Percentiles rank a stretch among this genome's conserved stretches.
Conservation (phyloP, 1,140 invertebrate genomes). For the Dreissena polymorpha region DNA sequence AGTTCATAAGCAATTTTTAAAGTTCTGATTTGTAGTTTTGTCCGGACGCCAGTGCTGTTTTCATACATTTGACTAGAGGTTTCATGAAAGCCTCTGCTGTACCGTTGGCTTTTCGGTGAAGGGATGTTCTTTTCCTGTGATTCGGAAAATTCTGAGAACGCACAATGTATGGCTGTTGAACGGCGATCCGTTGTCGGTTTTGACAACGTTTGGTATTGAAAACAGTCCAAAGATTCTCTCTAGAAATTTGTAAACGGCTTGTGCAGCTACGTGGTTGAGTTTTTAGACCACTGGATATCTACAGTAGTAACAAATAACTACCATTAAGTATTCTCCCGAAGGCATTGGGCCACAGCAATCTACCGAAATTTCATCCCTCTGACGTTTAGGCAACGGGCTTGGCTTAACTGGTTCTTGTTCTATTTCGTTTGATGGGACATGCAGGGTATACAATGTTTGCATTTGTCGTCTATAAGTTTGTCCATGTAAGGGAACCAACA, state of each 20-base stretch:
- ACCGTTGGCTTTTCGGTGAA: conserved; percentile 31
- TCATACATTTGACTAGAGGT: conserved; percentile 45
- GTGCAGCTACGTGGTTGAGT: conserved; percentile 18
- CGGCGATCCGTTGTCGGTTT: conserved; percentile 61
- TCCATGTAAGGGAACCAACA: conserved; percentile 30
- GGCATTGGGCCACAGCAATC: conserved; percentile 70
- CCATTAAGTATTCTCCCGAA: conserved; percentile 64
- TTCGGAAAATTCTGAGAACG: conserved; percentile 15
- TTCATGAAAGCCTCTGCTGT: conserved; percentile 58
- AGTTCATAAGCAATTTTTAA: conserved; percentile 10
- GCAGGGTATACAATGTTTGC: conserved; percentile 30
- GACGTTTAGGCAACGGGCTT: conserved; percentile 7
- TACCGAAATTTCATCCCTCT: conserved; percentile 50
- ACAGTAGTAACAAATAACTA: conserved; percentile 68
- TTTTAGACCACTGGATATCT: conserved; percentile 64
- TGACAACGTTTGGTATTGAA: conserved; percentile 53
- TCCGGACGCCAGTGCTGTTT: conserved; percentile 29
- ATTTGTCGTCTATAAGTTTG: not conserved
- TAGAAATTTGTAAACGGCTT: conserved; percentile 23
- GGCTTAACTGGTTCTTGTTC: not conserved
- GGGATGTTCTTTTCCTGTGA: conserved; percentile 20
- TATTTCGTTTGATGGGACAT: not conserved
- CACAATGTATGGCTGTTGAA: conserved; percentile 54
- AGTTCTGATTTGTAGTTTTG: conserved; percentile 53
- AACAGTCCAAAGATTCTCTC: conserved; percentile 54